These are phyloP conservation scores for Notothenia coriiceps DNA, from an alignment of 2,113 vertebrate genomes.

Conservation along the genomic window DNA sequence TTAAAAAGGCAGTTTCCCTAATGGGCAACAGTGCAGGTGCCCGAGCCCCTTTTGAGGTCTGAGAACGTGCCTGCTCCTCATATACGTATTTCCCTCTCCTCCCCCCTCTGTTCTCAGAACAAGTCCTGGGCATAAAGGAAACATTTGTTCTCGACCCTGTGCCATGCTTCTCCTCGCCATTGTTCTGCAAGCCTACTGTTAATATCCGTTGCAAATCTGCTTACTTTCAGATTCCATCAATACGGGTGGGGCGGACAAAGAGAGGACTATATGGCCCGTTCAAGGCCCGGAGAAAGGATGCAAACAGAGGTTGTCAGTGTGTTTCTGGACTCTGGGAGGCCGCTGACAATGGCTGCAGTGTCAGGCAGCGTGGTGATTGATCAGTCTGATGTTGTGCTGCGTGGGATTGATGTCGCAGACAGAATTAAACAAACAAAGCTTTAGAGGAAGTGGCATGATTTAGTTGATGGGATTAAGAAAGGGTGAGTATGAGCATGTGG, in stretches of 20 bases:
- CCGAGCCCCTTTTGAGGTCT: too few relatives aligned
- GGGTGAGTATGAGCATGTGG: slow-evolving; percentile 39
- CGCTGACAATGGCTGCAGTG: slow-evolving; percentile 78
- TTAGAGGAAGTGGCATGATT: slow-evolving; percentile 65
- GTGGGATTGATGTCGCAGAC: slow-evolving; percentile 57
- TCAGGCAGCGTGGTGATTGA: slow-evolving; percentile 75
- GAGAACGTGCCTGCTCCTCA: not conserved
- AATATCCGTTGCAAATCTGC: slow-evolving; percentile 83
- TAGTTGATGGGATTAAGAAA: slow-evolving; percentile 56
- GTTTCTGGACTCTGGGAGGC: slow-evolving; percentile 55
- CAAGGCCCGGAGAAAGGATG: slow-evolving; percentile 63
- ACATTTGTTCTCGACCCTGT: slow-evolving; percentile 72
- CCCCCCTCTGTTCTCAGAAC: slow-evolving; percentile 36
- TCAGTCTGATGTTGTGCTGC: slow-evolving; percentile 66
- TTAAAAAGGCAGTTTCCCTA: too few relatives aligned
- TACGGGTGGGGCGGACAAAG: slow-evolving; percentile 75
- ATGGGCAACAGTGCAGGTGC: too few relatives aligned
- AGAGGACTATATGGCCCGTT: slow-evolving; percentile 63
- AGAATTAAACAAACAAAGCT: slow-evolving; percentile 67
- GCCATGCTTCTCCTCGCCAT: slow-evolving; percentile 67
- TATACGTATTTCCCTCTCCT: slow-evolving; percentile 29
- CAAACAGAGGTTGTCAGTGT: slow-evolving; percentile 72
- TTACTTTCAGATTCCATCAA: slow-evolving; percentile 85
- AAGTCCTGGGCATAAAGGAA: slow-evolving; percentile 68
- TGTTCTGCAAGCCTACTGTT: slow-evolving; percentile 79